A percentile compares a stretch with the other conserved stretches of the same genome.
These are phyloP conservation scores for Hirtodrosophila alboralis DNA, from an alignment of 2,888 invertebrate species.

Conservation along the genomic window DNA sequence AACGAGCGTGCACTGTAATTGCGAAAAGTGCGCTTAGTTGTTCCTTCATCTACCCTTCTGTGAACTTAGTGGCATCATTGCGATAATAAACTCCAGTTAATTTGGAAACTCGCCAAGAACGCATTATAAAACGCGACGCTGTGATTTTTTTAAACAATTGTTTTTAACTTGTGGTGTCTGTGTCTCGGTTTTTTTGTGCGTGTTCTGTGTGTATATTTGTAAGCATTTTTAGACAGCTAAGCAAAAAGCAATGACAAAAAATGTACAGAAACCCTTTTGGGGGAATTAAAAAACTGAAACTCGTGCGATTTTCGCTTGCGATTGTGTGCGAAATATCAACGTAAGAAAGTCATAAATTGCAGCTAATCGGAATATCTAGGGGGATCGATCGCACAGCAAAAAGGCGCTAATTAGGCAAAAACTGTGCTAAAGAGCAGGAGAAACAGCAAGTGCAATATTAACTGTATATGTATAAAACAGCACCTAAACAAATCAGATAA, in stretches of 20 bases:
- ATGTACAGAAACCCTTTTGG: conserved; percentile 33
- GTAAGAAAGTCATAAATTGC: conserved; percentile 65
- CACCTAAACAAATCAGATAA: conserved; percentile 36
- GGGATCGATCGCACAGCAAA: conserved; percentile 32
- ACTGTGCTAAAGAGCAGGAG: conserved; percentile 14
- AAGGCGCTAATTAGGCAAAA: conserved; percentile 59
- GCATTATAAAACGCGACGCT: conserved; percentile 2
- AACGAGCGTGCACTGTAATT: too few relatives aligned
- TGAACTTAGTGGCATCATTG: conserved; percentile 2
- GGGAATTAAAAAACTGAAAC: conserved; percentile 11
- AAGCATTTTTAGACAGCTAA: conserved; percentile 44
- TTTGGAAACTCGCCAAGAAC: too few relatives aligned
- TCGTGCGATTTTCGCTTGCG: conserved; percentile 55
- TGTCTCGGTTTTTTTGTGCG: conserved; percentile 6
- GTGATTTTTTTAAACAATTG: conserved; percentile 16
- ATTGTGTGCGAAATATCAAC: conserved; percentile 47
- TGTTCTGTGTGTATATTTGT: conserved; percentile 8
- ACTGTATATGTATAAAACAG: conserved; percentile 17
- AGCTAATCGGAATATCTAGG: conserved; percentile 54
- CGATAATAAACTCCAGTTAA: too few relatives aligned
- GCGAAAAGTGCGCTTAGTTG: too few relatives aligned
- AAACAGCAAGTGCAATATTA: conserved; percentile 48
- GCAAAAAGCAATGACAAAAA: conserved; percentile 41
- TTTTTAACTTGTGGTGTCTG: conserved; percentile 12
- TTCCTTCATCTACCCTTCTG: conserved; percentile 7